Base-by-base conservation (phyloP, 1,140 invertebrate genomes). In the Papilio polytes region DNA sequence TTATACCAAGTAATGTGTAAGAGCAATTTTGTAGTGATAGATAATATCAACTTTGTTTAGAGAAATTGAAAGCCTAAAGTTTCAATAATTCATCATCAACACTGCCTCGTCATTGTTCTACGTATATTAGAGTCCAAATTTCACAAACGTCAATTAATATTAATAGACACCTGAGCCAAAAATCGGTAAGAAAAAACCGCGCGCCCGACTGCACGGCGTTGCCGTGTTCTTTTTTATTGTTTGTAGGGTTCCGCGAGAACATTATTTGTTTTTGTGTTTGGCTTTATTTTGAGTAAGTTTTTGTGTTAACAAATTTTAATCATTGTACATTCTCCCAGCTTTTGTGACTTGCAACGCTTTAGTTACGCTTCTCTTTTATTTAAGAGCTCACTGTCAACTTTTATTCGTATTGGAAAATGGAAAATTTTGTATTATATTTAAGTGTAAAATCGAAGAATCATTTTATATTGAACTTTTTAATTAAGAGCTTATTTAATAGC, bases 101-200 rank as follows among this genome's bases (percentile, higher is more conserved):
- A 87, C 80, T 91, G 93, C 91, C 88, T 74, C 85, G 92, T 94
- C 92, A 94, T 92, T 92, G 91, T 94, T 94, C 92, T 90, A 83
- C 87, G 92, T 92, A 92, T 86, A 85, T 87, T 87, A 86, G 86
- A 89, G 85, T 82, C 85, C 82, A 89, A 88, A 90, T 91, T 94
- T 92, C 89, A 89, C 90, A 84, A 92, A 92, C 89, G 89, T 90
- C 92, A 93, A 94, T 94, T 94, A 94, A 93, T 94, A 94, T 93
- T 94, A 93, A 94, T 94, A 94, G 92, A 94, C 91, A 92, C 89
- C 89, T 89, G 86, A 90, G 88, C 88, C 86, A 89, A 93, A 92
- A 91, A 83, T 85, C 81, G 84, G 80, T 81, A 76, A 83, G 80
- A 90, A 94, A 92, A 92, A 91, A 87, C 85, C 84, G 85, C 88